phyloP scores from a whole-genome alignment of 1,140 invertebrate species.

The Mylabris phalerata region DNA sequence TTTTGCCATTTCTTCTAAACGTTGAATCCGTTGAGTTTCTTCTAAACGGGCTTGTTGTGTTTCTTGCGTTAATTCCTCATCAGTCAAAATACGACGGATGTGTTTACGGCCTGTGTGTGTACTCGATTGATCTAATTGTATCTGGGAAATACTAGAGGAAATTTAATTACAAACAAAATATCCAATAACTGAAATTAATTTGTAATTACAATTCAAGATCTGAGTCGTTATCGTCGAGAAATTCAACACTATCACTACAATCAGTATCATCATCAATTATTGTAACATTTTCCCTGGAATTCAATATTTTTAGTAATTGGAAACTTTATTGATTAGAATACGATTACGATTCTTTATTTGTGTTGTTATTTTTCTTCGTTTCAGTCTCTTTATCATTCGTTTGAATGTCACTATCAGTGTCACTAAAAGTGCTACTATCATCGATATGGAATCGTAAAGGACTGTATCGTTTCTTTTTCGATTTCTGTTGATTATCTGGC shows the following conservation, averaged over 20 bases:
- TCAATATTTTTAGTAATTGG: no score
- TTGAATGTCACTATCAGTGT: no score
- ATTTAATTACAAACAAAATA: neutral
- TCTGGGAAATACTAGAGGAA: neutral
- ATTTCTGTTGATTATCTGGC: no score
- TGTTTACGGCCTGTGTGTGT: neutral
- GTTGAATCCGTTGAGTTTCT: neutral
- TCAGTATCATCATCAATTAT: neutral
- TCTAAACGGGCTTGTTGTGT: constrained; percentile 1
- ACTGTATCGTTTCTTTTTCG: no score
- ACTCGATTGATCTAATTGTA: neutral
- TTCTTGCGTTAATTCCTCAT: neutral
- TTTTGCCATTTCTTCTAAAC: neutral
- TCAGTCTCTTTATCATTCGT: no score
- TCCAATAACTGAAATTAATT: neutral
- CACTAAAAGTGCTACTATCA: no score
- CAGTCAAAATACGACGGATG: neutral
- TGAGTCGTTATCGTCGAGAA: neutral
- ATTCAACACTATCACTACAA: neutral
- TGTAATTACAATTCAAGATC: constrained; percentile 1
- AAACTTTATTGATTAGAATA: no score
- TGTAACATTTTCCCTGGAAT: no score
- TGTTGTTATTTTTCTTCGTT: no score
- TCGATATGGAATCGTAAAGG: no score
- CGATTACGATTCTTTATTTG: no score